Evolutionary conservation across 2,888 invertebrate genomes (phyloP), one percentile per base, ranked within the genome.

Genomic region (Mechanitis mazaeus): DNA sequence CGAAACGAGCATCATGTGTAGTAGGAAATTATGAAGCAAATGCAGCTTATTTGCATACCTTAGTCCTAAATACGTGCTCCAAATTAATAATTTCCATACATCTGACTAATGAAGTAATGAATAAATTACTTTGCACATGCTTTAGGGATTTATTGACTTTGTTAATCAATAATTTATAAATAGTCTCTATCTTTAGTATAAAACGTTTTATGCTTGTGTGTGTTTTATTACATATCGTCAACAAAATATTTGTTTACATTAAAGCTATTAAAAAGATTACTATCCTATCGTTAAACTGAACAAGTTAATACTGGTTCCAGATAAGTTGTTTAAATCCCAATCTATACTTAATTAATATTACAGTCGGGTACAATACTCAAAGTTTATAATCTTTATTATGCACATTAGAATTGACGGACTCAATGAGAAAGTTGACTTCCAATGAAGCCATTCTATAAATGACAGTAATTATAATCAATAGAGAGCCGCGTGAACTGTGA

Each of bases 381-480:
- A 60, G 60, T 64, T 64, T 63, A 80, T 81, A 78, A 83, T 84
- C 80, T 85, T 86, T 83, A 84, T 82, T 82, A 76, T 77, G 67
- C 74, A 75, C 81, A 81, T 84, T 83, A 83, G 79, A 77, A 84
- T 81, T 80, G 81, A 82, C 81, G 80, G 78, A 75, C 80, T 84
- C 77, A 75, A 81, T 76, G 79, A 78, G 85, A 85, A 85, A 85
- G 84, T 81, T 69, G 76, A 68, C 76, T 75, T 76, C 78, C 75
- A 79, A 87, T 86, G 78, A 81, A 85, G 85, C 83, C 83, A 86
- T 88, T 84, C 85, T 81, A 85, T 85, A 78, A 85, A 86, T 84
- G 79, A 78, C 76, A 71, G 81, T 81, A 87, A 89, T 89, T 87
- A 88, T 85, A 87, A 77, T 76, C 78, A 82, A 84, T 84, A 76